A percentile compares a stretch with the other conserved stretches of the same genome.
Evolutionary conservation across 2,797 vertebrate genomes (phyloP).

Genomic region (Channallabes apus): DNA sequence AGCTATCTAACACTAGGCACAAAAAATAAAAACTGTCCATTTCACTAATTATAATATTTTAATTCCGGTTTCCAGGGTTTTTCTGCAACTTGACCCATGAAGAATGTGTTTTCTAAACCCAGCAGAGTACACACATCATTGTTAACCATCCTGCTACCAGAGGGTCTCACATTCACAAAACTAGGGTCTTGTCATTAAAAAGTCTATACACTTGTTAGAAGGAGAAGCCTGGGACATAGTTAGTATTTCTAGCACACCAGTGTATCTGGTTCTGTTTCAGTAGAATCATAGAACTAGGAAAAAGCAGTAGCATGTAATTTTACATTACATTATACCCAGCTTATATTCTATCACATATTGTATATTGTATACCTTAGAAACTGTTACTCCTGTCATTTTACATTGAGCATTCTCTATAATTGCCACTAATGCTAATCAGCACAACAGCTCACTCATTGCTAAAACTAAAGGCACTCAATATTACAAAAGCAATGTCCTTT

Average conservation of each 20-base stretch:
- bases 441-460: conserved; percentile 52
- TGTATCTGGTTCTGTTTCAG: background rate
- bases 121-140: background rate
- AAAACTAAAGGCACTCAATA: background rate
- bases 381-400: background rate
- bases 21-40: background rate
- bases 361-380: background rate
- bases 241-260: background rate
- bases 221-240: background rate
- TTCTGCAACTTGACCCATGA: background rate
- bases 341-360: background rate
- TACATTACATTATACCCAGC: background rate
- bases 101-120: background rate
- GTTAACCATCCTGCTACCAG: background rate
- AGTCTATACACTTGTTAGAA: background rate
- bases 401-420: conserved; percentile 1
- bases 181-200: background rate
- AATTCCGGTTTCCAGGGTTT: background rate
- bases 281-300: background rate
- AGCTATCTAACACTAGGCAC: background rate
- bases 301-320: background rate
- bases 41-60: background rate
- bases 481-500: conserved; percentile 9
- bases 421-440: conserved; percentile 59
- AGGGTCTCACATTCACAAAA: background rate